Evolutionary conservation across 1,140 invertebrate species (phyloP).

Genomic region (Pectinophora gossypiella): DNA sequence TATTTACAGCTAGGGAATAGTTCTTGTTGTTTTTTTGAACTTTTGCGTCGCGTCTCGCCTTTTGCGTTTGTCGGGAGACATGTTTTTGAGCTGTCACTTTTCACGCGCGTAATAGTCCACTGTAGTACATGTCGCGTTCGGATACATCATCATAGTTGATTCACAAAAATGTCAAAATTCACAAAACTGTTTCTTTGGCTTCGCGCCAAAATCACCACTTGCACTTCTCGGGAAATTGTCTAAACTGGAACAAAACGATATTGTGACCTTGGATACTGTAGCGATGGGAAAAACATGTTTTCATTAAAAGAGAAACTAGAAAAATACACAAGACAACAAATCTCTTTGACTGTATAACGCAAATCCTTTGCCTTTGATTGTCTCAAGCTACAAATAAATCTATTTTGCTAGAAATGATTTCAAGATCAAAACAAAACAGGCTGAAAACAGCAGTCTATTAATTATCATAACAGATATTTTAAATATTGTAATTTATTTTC

Average conservation of each 20-base stretch:
- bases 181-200: constrained; percentile 23
- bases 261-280: constrained; percentile 10
- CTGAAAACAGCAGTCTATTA: not conserved
- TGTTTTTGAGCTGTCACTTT: constrained; percentile 51
- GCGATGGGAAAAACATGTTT: not conserved
- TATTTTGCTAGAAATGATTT: too few relatives aligned
- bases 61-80: constrained; percentile 65
- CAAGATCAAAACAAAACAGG: not conserved
- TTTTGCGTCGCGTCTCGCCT: constrained; percentile 28
- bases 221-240: constrained; percentile 9
- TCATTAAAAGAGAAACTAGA: not conserved
- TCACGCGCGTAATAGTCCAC: constrained; percentile 15
- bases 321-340: not conserved
- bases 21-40: constrained; percentile 40
- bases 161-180: constrained; percentile 25
- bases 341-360: too few relatives aligned
- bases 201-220: constrained; percentile 21
- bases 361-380: too few relatives aligned
- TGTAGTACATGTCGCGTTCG: constrained; percentile 27
- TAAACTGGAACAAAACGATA: constrained; percentile 11
- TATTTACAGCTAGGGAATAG: constrained; percentile 27
- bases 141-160: constrained; percentile 38
- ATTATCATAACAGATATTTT: not conserved
- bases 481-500: not conserved
- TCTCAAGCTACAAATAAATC: too few relatives aligned